These are phyloP conservation scores for Automeris io DNA, from an alignment of 2,888 invertebrate species.

Conservation along the genomic window DNA sequence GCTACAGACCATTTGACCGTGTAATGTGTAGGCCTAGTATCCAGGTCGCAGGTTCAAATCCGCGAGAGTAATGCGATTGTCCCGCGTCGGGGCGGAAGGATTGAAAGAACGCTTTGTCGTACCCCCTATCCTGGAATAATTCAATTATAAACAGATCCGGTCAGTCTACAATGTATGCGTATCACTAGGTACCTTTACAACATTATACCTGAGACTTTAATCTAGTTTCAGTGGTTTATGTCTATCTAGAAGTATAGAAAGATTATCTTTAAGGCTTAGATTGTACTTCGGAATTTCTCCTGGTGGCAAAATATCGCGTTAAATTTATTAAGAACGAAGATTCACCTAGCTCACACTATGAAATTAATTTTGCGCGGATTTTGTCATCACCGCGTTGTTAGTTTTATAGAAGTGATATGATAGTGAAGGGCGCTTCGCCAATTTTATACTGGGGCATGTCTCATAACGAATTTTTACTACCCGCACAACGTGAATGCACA, in stretches of 20 bases:
- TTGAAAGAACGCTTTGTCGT: constrained; percentile 46
- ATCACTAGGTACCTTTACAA: background rate
- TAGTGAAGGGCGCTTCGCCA: too few species aligned
- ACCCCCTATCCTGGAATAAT: constrained; percentile 50
- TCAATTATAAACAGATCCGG: constrained; percentile 45
- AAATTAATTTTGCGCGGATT: too few species aligned
- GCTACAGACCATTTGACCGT: constrained; percentile 8
- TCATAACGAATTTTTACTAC: too few species aligned
- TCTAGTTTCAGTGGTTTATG: background rate
- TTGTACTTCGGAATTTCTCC: too few species aligned
- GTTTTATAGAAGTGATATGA: too few species aligned
- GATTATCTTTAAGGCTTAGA: too few species aligned
- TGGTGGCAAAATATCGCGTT: too few species aligned
- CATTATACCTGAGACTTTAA: background rate
- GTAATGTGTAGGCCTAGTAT: constrained; percentile 20
- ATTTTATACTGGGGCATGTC: too few species aligned
- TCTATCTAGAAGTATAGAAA: background rate
- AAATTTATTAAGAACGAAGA: too few species aligned
- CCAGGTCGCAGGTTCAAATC: constrained; percentile 56
- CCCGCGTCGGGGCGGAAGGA: constrained; percentile 38
- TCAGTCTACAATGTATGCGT: constrained; percentile 23
- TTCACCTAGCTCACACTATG: too few species aligned
- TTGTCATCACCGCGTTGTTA: too few species aligned
- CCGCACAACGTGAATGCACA: too few species aligned
- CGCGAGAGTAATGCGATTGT: constrained; percentile 64